Evolutionary conservation across 2,888 invertebrate species (phyloP), one percentile per base, ranked within the genome.

Genomic region (Pycnomerus fuliginosus): DNA sequence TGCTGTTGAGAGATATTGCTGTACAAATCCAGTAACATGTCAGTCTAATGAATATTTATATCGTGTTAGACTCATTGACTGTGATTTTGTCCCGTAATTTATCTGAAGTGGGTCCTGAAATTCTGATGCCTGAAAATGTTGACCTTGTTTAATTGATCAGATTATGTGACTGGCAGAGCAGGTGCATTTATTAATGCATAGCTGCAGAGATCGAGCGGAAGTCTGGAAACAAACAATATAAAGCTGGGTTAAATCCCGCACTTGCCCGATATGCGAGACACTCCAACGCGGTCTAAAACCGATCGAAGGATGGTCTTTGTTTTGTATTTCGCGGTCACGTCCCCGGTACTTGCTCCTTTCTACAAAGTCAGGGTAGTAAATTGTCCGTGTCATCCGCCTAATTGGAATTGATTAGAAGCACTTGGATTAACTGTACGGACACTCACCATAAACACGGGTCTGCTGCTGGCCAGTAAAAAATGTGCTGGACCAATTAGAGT

Each of bases 391-490:
- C 57, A 53, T 60, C 48, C 54, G 41, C 48, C 55, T 60, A 60
- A 60, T 60, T 60, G 58, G 56, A 58, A 57, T 56, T 56, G 60
- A 58, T 58, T 57, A 55, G 54, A 55, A 47, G 53, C 53, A 53
- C 52, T 54, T 49, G 33, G 45, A 35, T 44, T 46, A 35, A 36
- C 15, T 34, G 31, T 34, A 35, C 29, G 41, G 35, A 41, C 28
- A 41, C 41, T 34, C 29, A 30, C 31, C 35, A 28, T 37, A 36
- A 41, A 46, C 36, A 46, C 36, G 28, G 23, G 28, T 32, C 28
- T 14, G n/a, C n/a, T n/a, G n/a, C n/a, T n/a, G 14, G 27, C 23
- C 33, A 34, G 36, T 35, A 47, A 38, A 46, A 41, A 42, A 47
- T 31, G 38, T 17, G 32, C 27, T 17, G 17, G 13, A 46, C 30